Evolutionary conservation across 2,113 vertebrate genomes (phyloP).

Genomic region (Odobenus rosmarus): DNA sequence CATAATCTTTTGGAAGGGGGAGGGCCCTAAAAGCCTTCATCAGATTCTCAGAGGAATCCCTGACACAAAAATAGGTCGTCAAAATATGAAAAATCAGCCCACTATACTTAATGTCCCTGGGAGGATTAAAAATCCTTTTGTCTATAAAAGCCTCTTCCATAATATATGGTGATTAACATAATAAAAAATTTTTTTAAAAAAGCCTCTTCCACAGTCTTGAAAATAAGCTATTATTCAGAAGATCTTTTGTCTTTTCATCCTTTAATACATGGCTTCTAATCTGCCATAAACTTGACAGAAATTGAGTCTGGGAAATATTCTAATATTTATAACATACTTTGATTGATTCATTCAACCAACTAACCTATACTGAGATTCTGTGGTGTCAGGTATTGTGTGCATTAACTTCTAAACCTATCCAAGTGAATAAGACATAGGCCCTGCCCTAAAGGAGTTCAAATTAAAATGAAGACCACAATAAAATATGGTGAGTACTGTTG

Average conservation of each 20-base stretch:
- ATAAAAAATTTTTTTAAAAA: no score
- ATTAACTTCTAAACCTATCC: conserved; percentile 25
- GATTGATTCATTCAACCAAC: conserved; percentile 14
- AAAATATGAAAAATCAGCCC: conserved; percentile 22
- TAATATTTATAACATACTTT: conserved; percentile 44
- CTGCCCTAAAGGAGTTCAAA: not conserved
- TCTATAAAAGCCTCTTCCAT: conserved; percentile 11
- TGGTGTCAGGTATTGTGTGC: not conserved
- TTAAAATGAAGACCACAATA: not conserved
- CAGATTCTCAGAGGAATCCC: conserved; percentile 48
- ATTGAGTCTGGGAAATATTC: conserved; percentile 17
- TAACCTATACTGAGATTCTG: conserved; percentile 10
- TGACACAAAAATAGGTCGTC: conserved; percentile 16
- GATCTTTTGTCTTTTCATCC: conserved; percentile 29
- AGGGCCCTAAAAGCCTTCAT: not conserved
- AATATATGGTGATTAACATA: no score
- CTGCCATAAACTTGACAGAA: not conserved
- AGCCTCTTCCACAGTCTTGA: not conserved
- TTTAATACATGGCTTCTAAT: conserved; percentile 36
- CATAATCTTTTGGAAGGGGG: not conserved
- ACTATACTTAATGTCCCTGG: not conserved
- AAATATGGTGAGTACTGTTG: not conserved
- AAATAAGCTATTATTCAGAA: conserved; percentile 29
- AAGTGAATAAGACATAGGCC: not conserved
- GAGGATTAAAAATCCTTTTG: conserved; percentile 37